These are phyloP conservation scores for Dicrurus megarhynchus DNA, from an alignment of 2,113 vertebrate species.

Conservation along the genomic window DNA sequence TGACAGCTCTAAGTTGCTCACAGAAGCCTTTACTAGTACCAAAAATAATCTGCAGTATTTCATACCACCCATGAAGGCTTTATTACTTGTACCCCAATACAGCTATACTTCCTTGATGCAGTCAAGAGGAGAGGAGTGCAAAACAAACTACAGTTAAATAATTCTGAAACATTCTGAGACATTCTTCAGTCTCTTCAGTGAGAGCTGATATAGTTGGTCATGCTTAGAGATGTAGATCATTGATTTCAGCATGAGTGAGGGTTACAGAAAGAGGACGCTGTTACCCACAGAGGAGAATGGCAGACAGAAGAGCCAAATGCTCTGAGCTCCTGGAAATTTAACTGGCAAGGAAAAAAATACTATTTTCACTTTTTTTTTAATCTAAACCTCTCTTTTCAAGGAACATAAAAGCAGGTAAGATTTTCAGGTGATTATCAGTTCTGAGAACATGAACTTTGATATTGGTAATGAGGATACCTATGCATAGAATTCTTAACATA, in stretches of 20 bases:
- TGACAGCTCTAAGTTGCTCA: background rate
- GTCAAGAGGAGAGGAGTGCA: background rate
- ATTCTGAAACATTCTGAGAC: background rate
- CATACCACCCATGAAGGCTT: background rate
- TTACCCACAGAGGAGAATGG: background rate
- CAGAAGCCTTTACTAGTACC: background rate
- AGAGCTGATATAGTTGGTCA: background rate
- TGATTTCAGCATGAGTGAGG: background rate
- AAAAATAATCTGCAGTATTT: background rate
- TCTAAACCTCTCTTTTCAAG: accelerated
- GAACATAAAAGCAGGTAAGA: background rate
- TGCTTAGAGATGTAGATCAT: background rate
- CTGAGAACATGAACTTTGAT: background rate
- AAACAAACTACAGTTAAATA: background rate
- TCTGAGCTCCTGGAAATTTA: background rate
- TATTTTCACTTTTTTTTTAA: background rate
- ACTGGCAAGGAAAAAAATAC: background rate
- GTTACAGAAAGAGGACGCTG: background rate
- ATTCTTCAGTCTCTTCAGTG: background rate
- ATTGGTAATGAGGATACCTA: background rate
- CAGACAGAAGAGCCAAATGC: background rate
- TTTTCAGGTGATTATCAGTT: background rate
- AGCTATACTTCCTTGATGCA: background rate
- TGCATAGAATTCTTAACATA: background rate
- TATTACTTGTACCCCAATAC: background rate